Conservation (phyloP, 2,888 invertebrate species). For the Pemphredon lugubris region DNA sequence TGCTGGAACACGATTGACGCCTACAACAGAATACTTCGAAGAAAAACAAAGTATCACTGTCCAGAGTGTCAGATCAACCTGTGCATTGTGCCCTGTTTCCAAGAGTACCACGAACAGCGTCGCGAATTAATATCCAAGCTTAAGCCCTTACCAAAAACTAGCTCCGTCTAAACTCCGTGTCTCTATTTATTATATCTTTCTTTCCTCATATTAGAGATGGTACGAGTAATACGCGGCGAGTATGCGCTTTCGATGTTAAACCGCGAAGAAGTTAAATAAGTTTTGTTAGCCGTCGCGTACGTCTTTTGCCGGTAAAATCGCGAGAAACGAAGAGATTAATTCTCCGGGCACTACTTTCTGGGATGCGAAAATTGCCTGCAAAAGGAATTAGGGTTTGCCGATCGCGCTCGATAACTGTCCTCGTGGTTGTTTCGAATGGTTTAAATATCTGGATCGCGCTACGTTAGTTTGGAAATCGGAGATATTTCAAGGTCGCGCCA, state of each 20-base stretch:
- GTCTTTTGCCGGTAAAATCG: too few relatives aligned
- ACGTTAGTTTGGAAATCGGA: too few relatives aligned
- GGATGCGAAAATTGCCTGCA: too few relatives aligned
- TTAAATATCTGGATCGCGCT: too few relatives aligned
- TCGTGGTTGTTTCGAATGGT: too few relatives aligned
- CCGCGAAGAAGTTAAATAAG: background rate
- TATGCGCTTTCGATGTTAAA: slow-evolving; percentile 27
- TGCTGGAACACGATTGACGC: slow-evolving; percentile 95
- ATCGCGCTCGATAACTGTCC: too few relatives aligned
- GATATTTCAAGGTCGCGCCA: too few relatives aligned
- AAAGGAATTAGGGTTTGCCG: too few relatives aligned
- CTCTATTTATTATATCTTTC: slow-evolving; percentile 10
- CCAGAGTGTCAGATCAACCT: slow-evolving; percentile 94
- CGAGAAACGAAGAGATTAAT: too few relatives aligned
- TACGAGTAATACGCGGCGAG: slow-evolving; percentile 8
- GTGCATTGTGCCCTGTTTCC: slow-evolving; percentile 95
- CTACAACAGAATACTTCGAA: slow-evolving; percentile 89
- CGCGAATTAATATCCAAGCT: slow-evolving; percentile 67
- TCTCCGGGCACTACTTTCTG: too few relatives aligned
- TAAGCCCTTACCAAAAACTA: slow-evolving; percentile 74
- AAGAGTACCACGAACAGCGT: slow-evolving; percentile 89
- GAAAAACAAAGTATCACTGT: slow-evolving; percentile 95
- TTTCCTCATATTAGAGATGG: slow-evolving; percentile 10
- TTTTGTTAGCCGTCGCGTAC: background rate
- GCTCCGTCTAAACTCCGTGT: slow-evolving; percentile 70